Percentiles rank a stretch among this genome's conserved stretches.
These are phyloP conservation scores for Centropus bengalensis DNA, from an alignment of 2,113 vertebrate species.

Conservation along the genomic window DNA sequence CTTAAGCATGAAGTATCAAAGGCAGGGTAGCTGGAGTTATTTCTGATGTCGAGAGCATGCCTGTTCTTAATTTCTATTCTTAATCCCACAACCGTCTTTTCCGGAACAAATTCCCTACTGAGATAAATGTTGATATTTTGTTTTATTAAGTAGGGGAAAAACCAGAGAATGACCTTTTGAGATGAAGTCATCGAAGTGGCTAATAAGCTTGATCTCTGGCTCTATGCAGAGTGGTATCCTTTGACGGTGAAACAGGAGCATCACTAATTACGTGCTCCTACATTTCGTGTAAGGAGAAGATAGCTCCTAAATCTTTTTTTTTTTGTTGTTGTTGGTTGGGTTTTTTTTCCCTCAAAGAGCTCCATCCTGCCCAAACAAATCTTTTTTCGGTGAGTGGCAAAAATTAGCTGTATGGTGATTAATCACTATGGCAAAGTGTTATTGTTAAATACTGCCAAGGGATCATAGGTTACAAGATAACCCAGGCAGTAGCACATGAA, in stretches of 20 bases:
- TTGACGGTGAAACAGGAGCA: not conserved
- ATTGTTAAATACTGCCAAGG: not conserved
- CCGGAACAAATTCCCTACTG: not conserved
- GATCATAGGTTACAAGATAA: not conserved
- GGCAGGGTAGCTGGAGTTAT: not conserved
- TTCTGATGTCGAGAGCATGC: not conserved
- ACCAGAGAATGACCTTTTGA: not conserved
- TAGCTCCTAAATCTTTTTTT: not conserved
- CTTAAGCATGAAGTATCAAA: not conserved
- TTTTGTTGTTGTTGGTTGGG: too few relatives aligned
- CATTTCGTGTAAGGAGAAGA: not conserved
- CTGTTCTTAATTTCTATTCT: not conserved
- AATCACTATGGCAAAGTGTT: not conserved
- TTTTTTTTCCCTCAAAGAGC: not conserved
- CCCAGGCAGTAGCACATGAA: not conserved
- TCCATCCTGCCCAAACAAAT: not conserved
- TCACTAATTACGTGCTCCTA: not conserved
- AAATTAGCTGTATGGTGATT: not conserved
- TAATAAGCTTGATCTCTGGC: not conserved
- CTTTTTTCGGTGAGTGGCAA: not conserved
- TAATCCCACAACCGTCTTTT: not conserved
- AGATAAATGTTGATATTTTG: not conserved
- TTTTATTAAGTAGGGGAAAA: not conserved
- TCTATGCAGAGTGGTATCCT: not conserved
- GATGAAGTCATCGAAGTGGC: not conserved